Percentiles rank a stretch among this genome's conserved stretches.
Conservation (phyloP, 2,797 vertebrate species). For the Emydoidea blandingii region DNA sequence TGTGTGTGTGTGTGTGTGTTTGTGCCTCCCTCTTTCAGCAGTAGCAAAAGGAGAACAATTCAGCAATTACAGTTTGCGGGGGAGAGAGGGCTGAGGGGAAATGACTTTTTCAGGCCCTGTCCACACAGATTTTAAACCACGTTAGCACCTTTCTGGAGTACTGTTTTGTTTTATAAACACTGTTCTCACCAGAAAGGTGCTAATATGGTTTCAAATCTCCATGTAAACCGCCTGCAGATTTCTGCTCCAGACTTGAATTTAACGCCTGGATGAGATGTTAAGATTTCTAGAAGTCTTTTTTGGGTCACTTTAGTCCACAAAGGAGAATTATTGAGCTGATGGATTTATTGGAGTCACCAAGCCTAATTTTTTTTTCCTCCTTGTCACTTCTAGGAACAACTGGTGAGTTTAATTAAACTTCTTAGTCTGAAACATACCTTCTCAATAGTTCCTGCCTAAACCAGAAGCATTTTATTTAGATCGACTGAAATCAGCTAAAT, state of each 20-base stretch:
- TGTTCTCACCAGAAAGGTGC: not conserved
- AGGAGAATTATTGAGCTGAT: not conserved
- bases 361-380: too few relatives aligned
- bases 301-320: not conserved
- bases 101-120: not conserved
- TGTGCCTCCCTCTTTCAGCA: not conserved
- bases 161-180: not conserved
- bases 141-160: not conserved
- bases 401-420: not conserved
- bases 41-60: not conserved
- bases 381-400: not conserved
- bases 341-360: not conserved
- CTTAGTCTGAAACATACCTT: not conserved
- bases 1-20: not conserved
- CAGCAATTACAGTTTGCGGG: fast-evolving
- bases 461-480: not conserved
- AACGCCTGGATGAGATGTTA: not conserved
- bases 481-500: not conserved
- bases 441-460: not conserved
- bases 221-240: not conserved
- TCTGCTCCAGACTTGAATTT: not conserved
- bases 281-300: not conserved
- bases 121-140: not conserved
- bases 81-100: not conserved
- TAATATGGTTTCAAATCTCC: not conserved